Evolutionary conservation across 2,888 invertebrate species (phyloP), one percentile per base, ranked within the genome.

Genomic region (Zele albiditarsus): DNA sequence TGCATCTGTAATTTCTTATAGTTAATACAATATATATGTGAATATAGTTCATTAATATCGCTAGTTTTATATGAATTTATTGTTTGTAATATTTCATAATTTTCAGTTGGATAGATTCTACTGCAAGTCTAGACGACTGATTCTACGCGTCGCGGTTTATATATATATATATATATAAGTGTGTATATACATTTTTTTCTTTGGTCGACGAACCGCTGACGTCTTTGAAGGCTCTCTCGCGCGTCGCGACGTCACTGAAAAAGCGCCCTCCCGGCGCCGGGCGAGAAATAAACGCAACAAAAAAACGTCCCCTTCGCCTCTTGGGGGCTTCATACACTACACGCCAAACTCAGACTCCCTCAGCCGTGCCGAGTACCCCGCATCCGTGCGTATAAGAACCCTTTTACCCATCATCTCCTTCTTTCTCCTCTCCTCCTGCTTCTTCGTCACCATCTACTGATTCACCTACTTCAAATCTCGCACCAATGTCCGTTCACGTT

Each of bases 251-350:
- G 79, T 77, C 77, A 80, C 81, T 82, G 78, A 81, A 83, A 83
- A 84, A 83, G 83, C 82, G 82, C 83, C 84, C 83, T 82, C 82
- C 80, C 82, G 83, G 82, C 84, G 85, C 83, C 85, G 77, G 58
- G 78, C 80, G 77, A 81, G 83, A 84, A 82, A 68, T 84, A 82
- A 82, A 83, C 80, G 80, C 81, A 80, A 82, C 81, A 83, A 85
- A 85, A 53, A 84, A 85, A 80, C 82, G 77, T 81, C 80, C 82
- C 81, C 80, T 77, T 75, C 65, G 80, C 71, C 79, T 78, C 77
- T 74, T 72, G 78, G 77, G 79, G 78, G 79, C 72, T 77, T 71
- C 75, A 42, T 57, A 66, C 57, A 53, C 60, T 73, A 71, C 46
- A 62, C 38, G 63, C 12, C 42, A 46, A 46, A 20, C 69, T 63